Percentiles rank a stretch among this genome's conserved stretches.
phyloP scores from a whole-genome alignment of 2,797 vertebrate genomes.

The Sebastes aleutianus region DNA sequence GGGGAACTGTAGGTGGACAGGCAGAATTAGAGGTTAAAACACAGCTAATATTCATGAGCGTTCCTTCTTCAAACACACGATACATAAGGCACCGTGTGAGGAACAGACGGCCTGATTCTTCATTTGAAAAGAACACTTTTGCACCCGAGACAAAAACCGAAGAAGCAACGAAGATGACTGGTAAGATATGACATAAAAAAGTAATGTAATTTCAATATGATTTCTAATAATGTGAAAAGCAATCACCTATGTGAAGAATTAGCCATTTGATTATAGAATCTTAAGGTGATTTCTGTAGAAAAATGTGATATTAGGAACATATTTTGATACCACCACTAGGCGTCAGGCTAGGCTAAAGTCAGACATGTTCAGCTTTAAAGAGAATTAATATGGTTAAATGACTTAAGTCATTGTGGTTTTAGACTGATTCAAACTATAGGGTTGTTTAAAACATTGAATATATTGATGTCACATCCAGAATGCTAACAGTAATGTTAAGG shows the following conservation, averaged over 20 bases:
- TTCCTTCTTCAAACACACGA: neutral
- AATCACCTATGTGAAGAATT: neutral
- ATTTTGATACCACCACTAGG: too few species aligned
- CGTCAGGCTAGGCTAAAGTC: neutral
- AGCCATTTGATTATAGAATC: neutral
- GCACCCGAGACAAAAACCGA: neutral
- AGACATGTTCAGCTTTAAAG: neutral
- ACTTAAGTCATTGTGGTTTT: neutral
- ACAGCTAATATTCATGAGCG: neutral
- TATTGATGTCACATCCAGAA: neutral
- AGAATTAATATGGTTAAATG: neutral
- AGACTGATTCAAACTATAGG: neutral
- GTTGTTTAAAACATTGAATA: neutral
- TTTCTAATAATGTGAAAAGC: neutral
- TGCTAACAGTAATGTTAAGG: neutral
- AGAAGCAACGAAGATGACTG: neutral
- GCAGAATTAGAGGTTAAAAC: neutral
- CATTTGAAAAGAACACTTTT: neutral
- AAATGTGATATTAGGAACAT: neutral
- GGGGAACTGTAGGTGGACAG: constrained; percentile 88
- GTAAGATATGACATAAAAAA: neutral
- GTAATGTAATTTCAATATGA: neutral
- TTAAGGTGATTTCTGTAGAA: neutral
- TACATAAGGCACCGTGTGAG: neutral
- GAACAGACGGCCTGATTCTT: neutral